Conservation (phyloP, 2,113 vertebrate species). For the Menura novaehollandiae region DNA sequence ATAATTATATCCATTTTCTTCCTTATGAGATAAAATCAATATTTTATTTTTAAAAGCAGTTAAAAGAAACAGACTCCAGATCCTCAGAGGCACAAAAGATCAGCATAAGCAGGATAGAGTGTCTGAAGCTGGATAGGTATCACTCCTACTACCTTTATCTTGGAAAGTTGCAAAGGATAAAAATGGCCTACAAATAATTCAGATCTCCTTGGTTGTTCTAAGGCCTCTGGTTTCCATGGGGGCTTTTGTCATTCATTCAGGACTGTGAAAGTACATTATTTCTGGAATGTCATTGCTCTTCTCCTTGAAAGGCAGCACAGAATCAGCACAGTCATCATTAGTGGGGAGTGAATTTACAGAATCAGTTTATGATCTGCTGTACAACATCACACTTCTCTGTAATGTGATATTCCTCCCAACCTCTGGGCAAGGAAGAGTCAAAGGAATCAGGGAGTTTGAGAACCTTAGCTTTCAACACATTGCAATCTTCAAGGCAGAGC, state of each 20-base stretch:
- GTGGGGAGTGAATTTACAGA: neutral
- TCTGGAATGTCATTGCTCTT: neutral
- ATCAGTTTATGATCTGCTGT: neutral
- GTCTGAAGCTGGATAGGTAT: neutral
- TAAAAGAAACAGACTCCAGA: neutral
- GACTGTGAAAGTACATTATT: neutral
- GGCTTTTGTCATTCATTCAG: neutral
- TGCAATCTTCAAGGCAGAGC: neutral
- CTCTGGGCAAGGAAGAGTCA: neutral
- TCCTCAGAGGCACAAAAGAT: neutral
- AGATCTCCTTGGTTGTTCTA: neutral
- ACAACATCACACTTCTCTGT: neutral
- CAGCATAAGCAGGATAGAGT: neutral
- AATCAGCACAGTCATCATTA: neutral
- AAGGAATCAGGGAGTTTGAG: neutral
- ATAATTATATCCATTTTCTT: neutral
- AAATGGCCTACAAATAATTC: neutral
- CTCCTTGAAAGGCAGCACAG: neutral
- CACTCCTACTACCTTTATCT: neutral
- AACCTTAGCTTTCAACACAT: neutral
- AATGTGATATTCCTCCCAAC: neutral
- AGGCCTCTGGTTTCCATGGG: neutral
- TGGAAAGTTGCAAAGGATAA: neutral
- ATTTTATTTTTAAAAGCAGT: neutral
- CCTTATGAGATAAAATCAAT: neutral